These are phyloP conservation scores for Drosophila infuscata DNA, from an alignment of 2,888 invertebrate species.

Conservation along the genomic window DNA sequence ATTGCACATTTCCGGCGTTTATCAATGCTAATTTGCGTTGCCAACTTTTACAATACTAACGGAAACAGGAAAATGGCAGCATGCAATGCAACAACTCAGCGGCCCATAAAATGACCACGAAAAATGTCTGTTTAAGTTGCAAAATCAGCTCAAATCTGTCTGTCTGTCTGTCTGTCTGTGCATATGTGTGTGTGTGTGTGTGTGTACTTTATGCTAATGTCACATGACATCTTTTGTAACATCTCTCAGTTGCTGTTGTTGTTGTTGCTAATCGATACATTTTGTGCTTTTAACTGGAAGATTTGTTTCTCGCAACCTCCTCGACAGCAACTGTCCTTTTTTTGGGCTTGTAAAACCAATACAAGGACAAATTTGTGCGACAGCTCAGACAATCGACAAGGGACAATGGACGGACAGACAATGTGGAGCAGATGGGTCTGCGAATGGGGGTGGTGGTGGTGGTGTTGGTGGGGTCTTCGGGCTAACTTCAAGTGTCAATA, in stretches of 20 bases:
- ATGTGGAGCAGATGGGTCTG: not conserved
- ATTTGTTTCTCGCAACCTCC: conserved; percentile 10
- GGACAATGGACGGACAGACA: conserved; percentile 12
- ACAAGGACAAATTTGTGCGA: conserved; percentile 73
- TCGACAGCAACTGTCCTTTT: conserved; percentile 9
- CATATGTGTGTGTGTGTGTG: not conserved
- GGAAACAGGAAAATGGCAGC: conserved; percentile 41
- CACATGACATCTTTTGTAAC: conserved; percentile 30
- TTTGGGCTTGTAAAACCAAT: conserved; percentile 73
- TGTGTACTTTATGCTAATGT: conserved; percentile 15
- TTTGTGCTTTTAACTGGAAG: conserved; percentile 49
- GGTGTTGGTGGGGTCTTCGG: not conserved
- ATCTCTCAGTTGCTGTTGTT: conserved; percentile 10
- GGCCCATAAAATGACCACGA: conserved; percentile 10
- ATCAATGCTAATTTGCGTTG: conserved; percentile 63
- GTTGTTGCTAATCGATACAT: conserved; percentile 51
- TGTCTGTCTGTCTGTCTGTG: not conserved
- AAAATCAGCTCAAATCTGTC: not conserved
- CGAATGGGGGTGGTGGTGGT: not conserved
- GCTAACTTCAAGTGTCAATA: conserved; percentile 69
- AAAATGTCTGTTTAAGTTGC: conserved; percentile 8
- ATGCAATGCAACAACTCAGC: conserved; percentile 20
- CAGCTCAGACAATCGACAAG: conserved; percentile 34
- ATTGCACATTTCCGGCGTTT: conserved; percentile 59
- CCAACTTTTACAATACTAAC: conserved; percentile 50